Percentiles rank a stretch among this genome's conserved stretches.
Evolutionary conservation across 2,888 invertebrate species (phyloP).

Genomic region (Chalcosyrphus nemorum): DNA sequence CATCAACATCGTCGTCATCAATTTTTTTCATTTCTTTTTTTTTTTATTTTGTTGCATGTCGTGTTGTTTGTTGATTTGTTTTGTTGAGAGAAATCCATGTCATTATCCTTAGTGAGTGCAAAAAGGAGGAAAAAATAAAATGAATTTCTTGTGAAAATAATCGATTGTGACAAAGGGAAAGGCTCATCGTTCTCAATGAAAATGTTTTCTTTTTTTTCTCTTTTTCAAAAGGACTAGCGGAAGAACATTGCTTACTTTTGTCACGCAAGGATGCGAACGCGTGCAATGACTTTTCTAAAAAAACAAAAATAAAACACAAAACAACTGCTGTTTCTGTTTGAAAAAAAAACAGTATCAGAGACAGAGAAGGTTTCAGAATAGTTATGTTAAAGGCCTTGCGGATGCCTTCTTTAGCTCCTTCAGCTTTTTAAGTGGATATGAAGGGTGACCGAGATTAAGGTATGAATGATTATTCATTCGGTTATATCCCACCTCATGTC

Average conservation of each 20-base stretch:
- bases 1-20: constrained; percentile 44
- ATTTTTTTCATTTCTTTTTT: constrained; percentile 36
- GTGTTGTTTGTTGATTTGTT: constrained; percentile 45
- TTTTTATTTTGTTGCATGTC: constrained; percentile 9
- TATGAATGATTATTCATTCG: no score
- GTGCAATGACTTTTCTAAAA: constrained; percentile 30
- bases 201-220: constrained; percentile 9
- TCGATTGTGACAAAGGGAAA: constrained; percentile 52
- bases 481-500: no score
- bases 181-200: constrained; percentile 29
- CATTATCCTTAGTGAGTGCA: constrained; percentile 55
- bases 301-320: no score
- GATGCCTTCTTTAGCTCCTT: no score
- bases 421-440: no score
- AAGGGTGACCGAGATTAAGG: no score
- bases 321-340: no score
- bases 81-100: constrained; percentile 48
- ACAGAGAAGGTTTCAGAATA: no score
- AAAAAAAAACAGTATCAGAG: no score
- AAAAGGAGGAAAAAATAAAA: constrained; percentile 2
- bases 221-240: background rate
- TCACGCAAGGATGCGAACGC: constrained; percentile 3
- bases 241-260: constrained; percentile 1
- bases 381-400: no score
- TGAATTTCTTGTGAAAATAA: constrained; percentile 30